These are phyloP conservation scores for Tinamus major DNA, from an alignment of 2,797 vertebrate species.

Conservation along the genomic window DNA sequence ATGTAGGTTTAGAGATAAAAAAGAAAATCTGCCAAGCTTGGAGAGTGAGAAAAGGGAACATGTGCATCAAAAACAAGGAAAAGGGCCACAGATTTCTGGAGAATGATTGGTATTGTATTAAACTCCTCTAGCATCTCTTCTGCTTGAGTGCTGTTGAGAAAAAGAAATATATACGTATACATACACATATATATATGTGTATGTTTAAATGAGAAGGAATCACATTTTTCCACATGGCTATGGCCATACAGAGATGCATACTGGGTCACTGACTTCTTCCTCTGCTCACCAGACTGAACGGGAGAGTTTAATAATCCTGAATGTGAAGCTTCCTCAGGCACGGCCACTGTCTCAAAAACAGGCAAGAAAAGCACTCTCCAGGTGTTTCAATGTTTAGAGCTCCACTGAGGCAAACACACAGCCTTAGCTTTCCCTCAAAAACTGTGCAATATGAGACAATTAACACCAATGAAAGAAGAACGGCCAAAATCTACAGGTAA, in stretches of 20 bases:
- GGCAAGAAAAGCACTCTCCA: neutral
- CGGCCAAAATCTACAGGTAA: conserved; percentile 4
- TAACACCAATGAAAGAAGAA: neutral
- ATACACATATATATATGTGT: neutral
- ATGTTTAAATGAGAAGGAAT: neutral
- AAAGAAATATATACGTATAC: neutral
- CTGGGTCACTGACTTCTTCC: neutral
- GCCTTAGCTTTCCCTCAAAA: neutral
- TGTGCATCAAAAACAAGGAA: fast-evolving
- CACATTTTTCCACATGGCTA: neutral
- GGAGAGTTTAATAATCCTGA: neutral
- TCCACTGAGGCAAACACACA: neutral
- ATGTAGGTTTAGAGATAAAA: neutral
- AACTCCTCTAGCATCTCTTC: neutral
- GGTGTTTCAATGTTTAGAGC: neutral
- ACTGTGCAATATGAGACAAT: neutral
- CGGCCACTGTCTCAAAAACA: neutral
- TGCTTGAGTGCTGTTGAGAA: neutral
- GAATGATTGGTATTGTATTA: neutral
- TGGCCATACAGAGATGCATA: neutral
- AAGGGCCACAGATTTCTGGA: neutral
- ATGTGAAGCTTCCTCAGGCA: conserved; percentile 1
- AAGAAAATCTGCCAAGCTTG: neutral
- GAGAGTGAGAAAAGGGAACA: neutral
- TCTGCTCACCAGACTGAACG: neutral